Base-by-base conservation (phyloP, 1,140 invertebrate species). In the Metopolophium dirhodum region DNA sequence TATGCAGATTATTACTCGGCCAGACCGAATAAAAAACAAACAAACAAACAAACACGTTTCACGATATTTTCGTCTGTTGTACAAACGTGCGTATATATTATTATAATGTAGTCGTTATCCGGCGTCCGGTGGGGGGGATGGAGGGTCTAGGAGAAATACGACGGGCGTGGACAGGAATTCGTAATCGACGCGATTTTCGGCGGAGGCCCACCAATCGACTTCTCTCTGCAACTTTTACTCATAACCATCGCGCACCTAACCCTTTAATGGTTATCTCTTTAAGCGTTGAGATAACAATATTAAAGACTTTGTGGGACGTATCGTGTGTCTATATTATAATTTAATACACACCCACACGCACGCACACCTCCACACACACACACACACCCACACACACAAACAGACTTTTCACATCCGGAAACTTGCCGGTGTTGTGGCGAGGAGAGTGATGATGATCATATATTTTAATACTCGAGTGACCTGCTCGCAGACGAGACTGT, bases 1-100 rank as follows among this genome's bases (percentile, higher is more conserved):
- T 90, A 90, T 54, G 88, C 88, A 41, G 88, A 90, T 90, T 90
- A 90, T 22, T 90, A 90, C 35, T 11, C 47, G 14, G 14, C 22
- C 20, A 20, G 87, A 51, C 51, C n/a, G 35, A 26, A 54, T 57
- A 35, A 89, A 54, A 89, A 89, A 87, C 45, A 87, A 87, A 57
- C 22, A 23, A 87, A 57, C 20, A 26, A 54, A 54, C 87, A 37
- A 89, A 54, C 47, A 89, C 88, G 51, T 90, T 57, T 57, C 88
- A 26, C 2, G 88, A 90, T 37, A 37, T 37, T 90, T 57, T 57
- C 22, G 51, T 90, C 49, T 41, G 35, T 41, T 54, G n/a, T 51
- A 49, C 47, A 87, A 30, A 49, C 51, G 23, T 14, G 41, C 85
- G 22, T 83, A 83, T 41, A 83, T 83, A 83, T 83, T 37, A 83